Conservation (phyloP, 2,888 invertebrate species). For the Mesorhabditis spiculigera region DNA sequence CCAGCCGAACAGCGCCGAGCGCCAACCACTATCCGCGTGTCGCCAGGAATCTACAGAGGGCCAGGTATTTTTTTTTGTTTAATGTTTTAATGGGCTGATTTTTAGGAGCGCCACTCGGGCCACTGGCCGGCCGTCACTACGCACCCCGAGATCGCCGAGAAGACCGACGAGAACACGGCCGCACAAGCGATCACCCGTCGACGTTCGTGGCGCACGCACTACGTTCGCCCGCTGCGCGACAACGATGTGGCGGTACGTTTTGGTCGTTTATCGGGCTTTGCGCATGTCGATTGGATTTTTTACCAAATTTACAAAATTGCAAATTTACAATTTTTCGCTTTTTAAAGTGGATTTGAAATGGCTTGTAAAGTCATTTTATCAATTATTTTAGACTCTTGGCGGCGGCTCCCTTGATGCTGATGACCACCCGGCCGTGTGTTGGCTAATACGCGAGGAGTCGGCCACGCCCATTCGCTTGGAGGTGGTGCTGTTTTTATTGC, state of each 20-base stretch:
- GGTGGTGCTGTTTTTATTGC: not conserved
- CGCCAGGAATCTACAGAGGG: not conserved
- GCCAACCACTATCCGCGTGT: not conserved
- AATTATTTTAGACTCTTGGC: not conserved
- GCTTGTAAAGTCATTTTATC: too few species aligned
- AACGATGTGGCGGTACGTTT: not conserved
- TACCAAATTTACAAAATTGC: not conserved
- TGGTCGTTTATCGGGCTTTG: not conserved
- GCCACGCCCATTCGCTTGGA: not conserved
- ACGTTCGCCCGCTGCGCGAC: not conserved
- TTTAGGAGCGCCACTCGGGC: not conserved
- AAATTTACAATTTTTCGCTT: not conserved
- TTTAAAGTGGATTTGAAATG: not conserved
- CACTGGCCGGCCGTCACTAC: not conserved
- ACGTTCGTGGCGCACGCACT: conserved; percentile 3
- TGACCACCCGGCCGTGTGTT: not conserved
- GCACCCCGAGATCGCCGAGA: not conserved
- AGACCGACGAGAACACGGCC: not conserved
- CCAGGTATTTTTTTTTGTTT: not conserved
- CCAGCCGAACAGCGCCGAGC: not conserved
- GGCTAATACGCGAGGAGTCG: not conserved
- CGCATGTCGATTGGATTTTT: not conserved
- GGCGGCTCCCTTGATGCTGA: not conserved
- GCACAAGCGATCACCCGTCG: not conserved
- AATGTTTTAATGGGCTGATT: not conserved